A percentile compares a stretch with the other conserved stretches of the same genome.
Conservation (phyloP, 2,888 invertebrate genomes). For the Xestobium rufovillosum region DNA sequence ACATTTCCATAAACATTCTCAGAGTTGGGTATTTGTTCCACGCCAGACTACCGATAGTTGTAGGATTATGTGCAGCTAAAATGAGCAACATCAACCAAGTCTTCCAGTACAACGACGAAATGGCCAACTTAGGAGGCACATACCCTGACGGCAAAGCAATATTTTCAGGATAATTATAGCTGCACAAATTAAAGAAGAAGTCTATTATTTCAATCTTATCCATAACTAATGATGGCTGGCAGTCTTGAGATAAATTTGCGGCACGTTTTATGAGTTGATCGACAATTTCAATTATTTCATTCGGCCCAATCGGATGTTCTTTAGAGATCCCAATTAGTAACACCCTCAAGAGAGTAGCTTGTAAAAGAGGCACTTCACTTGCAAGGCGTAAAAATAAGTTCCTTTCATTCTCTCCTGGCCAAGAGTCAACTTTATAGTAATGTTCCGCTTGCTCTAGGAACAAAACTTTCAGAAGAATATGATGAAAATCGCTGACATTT, state of each 20-base stretch:
- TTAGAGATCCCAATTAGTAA: constrained; percentile 67
- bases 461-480: constrained; percentile 71
- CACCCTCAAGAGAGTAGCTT: constrained; percentile 75
- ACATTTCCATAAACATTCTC: constrained; percentile 88
- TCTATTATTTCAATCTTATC: constrained; percentile 82
- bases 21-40: constrained; percentile 90
- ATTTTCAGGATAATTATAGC: constrained; percentile 89
- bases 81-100: constrained; percentile 83
- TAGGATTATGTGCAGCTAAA: constrained; percentile 88
- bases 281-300: constrained; percentile 79
- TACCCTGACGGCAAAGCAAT: constrained; percentile 78
- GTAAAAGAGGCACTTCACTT: constrained; percentile 80
- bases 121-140: constrained; percentile 78
- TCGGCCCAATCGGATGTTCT: constrained; percentile 72
- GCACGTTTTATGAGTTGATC: constrained; percentile 81
- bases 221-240: constrained; percentile 63
- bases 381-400: constrained; percentile 69
- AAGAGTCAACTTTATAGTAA: constrained; percentile 77
- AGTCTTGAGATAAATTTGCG: constrained; percentile 66
- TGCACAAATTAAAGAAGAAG: constrained; percentile 81
- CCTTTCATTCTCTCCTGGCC: constrained; percentile 86
- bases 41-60: constrained; percentile 74
- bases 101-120: constrained; percentile 92
- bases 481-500: constrained; percentile 63
- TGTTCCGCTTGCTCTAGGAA: constrained; percentile 71